Evolutionary conservation across 2,113 vertebrate genomes (phyloP).

Genomic region (Microtus ochrogaster): DNA sequence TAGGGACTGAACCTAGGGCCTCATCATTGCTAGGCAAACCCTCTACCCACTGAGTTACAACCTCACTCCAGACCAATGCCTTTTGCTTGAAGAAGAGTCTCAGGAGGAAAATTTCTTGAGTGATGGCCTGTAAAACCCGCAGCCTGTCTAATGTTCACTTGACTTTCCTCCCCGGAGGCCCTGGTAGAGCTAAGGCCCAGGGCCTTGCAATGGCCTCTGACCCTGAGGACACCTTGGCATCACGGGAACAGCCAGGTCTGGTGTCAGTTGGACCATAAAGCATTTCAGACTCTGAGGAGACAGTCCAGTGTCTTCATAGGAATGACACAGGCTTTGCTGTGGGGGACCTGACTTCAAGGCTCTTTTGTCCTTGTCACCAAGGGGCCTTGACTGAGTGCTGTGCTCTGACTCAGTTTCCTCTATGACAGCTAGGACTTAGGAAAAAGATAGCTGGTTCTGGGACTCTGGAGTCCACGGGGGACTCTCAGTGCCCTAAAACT

Average conservation of each 20-base stretch:
- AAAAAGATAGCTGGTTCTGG: accelerated
- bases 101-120: neutral
- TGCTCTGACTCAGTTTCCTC: neutral
- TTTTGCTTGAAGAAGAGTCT: neutral
- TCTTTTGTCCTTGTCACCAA: neutral
- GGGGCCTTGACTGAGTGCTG: neutral
- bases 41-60: neutral
- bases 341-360: neutral
- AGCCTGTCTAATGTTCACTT: accelerated
- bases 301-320: accelerated
- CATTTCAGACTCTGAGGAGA: neutral
- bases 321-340: neutral
- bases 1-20: neutral
- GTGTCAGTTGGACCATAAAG: neutral
- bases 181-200: accelerated
- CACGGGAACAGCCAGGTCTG: neutral
- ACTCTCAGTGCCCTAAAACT: accelerated
- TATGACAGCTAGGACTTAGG: neutral
- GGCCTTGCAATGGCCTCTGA: neutral
- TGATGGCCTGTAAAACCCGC: accelerated
- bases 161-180: neutral
- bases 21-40: neutral
- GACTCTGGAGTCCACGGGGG: accelerated
- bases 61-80: neutral
- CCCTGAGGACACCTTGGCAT: accelerated